A percentile compares a stretch with the other conserved stretches of the same genome.
These are phyloP conservation scores for Prosopocoilus inquinatus DNA, from an alignment of 2,888 invertebrate genomes.

Conservation along the genomic window DNA sequence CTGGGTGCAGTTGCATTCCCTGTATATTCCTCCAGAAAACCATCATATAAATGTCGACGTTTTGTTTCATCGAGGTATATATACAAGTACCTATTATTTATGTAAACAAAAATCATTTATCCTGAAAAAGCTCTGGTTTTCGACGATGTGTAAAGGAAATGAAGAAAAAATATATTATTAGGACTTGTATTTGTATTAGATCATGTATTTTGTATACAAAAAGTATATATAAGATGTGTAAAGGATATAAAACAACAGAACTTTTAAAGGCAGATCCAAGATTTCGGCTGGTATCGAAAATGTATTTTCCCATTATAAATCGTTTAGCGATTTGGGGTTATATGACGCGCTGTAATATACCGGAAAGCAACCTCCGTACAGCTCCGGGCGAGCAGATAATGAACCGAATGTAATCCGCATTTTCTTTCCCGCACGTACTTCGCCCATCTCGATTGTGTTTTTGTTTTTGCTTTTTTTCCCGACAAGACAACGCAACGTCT, in stretches of 20 bases:
- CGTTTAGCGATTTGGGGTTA: slow-evolving; percentile 45
- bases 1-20: too few relatives aligned
- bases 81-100: too few relatives aligned
- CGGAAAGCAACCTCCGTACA: slow-evolving; percentile 37
- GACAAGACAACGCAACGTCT: neutral
- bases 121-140: too few relatives aligned
- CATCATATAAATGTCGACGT: too few relatives aligned
- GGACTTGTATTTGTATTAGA: too few relatives aligned
- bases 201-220: too few relatives aligned
- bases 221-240: too few relatives aligned
- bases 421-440: slow-evolving; percentile 22
- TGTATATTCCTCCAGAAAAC: too few relatives aligned
- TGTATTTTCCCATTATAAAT: slow-evolving; percentile 47
- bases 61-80: too few relatives aligned
- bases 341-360: slow-evolving; percentile 39
- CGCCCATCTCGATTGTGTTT: slow-evolving; percentile 7
- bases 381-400: slow-evolving; percentile 33
- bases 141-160: too few relatives aligned
- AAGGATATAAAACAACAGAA: neutral
- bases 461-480: slow-evolving; percentile 3
- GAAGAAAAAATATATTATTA: too few relatives aligned
- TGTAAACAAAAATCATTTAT: too few relatives aligned
- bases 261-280: slow-evolving; percentile 26
- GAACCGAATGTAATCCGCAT: slow-evolving; percentile 26
- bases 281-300: slow-evolving; percentile 34